Percentiles rank a stretch among this genome's conserved stretches.
These are phyloP conservation scores for Eupleurogrammus muticus DNA, from an alignment of 2,797 vertebrate species.

Conservation along the genomic window DNA sequence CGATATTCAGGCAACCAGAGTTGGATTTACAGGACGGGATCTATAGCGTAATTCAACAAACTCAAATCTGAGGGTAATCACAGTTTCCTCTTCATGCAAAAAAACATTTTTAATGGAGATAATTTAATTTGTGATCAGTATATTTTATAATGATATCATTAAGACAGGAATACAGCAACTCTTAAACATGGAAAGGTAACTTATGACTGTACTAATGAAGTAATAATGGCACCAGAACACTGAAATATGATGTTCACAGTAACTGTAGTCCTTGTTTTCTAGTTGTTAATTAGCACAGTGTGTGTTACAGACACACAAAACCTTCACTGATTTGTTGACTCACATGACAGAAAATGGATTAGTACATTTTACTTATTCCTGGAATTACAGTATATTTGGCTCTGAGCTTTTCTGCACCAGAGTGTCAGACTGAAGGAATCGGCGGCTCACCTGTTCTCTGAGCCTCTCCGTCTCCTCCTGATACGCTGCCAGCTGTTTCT, in stretches of 20 bases:
- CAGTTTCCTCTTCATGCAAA: not conserved
- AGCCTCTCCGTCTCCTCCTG: conserved; percentile 93
- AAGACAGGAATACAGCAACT: not conserved
- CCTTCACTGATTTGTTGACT: no score
- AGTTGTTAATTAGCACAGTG: not conserved
- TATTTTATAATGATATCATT: conserved; percentile 1
- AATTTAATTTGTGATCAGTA: conserved; percentile 3
- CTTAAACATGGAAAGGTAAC: not conserved
- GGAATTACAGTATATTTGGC: not conserved
- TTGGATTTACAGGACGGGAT: not conserved
- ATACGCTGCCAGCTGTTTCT: conserved; percentile 93
- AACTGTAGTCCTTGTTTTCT: no score
- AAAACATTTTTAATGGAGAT: no score
- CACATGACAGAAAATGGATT: not conserved
- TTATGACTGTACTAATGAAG: not conserved
- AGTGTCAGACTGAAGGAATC: not conserved
- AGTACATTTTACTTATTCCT: not conserved
- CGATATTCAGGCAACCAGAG: not conserved
- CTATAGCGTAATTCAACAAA: not conserved
- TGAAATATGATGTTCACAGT: not conserved
- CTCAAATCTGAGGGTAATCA: no score
- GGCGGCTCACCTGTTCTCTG: conserved; percentile 86
- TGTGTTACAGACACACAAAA: not conserved
- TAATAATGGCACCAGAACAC: not conserved
- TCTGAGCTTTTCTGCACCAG: not conserved